Base-by-base conservation (phyloP, 2,113 vertebrate species). In the Leptosomus discolor region DNA sequence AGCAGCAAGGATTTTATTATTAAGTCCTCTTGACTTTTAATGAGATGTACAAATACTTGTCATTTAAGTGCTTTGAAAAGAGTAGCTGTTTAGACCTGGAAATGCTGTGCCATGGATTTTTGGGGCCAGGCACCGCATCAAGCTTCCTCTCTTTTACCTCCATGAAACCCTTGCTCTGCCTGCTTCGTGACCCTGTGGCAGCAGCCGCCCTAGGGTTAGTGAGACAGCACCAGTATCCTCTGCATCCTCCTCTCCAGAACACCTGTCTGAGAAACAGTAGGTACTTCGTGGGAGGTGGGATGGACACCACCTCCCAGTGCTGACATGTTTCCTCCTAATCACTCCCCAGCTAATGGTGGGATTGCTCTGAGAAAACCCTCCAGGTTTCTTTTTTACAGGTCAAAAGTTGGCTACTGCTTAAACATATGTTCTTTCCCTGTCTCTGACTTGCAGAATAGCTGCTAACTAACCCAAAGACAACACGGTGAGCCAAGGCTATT, bases 391-490 rank as follows among this genome's bases (percentile, higher is more conserved):
- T 82, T 90, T 83, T 69, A 21, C 91, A 89, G 91, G 91, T 96
- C 73, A 91, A 76, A 82, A 95, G 20, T 15, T 94, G 96, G 92
- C 86, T 95, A 94, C 86, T 94, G 76, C 61, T 92, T 87, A 91
- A 92, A 94, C 94, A 91, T 96, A 95, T 92, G 96, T 79, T 94
- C 80, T 69, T 60, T 58, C 34, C 83, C 83, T 53, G 88, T 93
- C 92, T 91, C 83, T 63, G 92, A 93, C 88, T 92, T 53, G 79
- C 91, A 92, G 95, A 94, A 94, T 95, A 94, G 92, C 95, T 96
- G 95, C 96, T 97, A 97, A 97, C 94, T 94, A 97, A 97, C 94
- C 86, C 87, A 94, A 94, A 95, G 96, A 94, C 96, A 94, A 96
- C 89, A 68, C 32, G 91, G 96, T 87, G 94, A 96, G 96, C 93